Evolutionary conservation across 2,797 vertebrate genomes (phyloP).

Genomic region (Chaetophractus vellerosus): DNA sequence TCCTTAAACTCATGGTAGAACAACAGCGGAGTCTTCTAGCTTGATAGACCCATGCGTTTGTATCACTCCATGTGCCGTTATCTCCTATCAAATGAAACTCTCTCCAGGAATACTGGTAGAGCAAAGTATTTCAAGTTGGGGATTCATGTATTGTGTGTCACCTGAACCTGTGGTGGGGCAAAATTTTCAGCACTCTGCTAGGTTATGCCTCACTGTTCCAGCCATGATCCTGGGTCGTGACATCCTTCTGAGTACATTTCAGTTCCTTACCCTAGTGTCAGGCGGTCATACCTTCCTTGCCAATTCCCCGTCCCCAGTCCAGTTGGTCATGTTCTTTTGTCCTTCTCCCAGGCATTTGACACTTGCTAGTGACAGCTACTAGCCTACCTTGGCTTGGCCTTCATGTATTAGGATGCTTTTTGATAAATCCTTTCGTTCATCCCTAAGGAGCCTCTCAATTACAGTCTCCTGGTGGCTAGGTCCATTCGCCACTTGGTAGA

Average conservation of each 20-base stretch:
- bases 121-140: background rate
- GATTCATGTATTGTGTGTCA: background rate
- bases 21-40: background rate
- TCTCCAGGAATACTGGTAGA: background rate
- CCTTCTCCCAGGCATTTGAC: background rate
- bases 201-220: background rate
- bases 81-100: background rate
- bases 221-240: background rate
- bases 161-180: background rate
- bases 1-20: background rate
- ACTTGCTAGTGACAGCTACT: background rate
- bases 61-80: background rate
- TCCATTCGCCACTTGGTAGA: background rate
- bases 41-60: accelerated
- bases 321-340: background rate
- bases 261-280: background rate
- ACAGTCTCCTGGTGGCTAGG: background rate
- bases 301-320: background rate
- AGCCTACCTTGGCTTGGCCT: background rate
- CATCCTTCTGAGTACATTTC: background rate
- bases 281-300: too few species aligned
- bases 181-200: background rate
- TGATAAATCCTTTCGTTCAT: background rate
- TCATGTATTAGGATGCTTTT: background rate
- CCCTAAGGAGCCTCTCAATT: background rate